Percentiles rank a stretch among this genome's conserved stretches.
Evolutionary conservation across 2,113 vertebrate genomes (phyloP).

Genomic region (Strix aluco): DNA sequence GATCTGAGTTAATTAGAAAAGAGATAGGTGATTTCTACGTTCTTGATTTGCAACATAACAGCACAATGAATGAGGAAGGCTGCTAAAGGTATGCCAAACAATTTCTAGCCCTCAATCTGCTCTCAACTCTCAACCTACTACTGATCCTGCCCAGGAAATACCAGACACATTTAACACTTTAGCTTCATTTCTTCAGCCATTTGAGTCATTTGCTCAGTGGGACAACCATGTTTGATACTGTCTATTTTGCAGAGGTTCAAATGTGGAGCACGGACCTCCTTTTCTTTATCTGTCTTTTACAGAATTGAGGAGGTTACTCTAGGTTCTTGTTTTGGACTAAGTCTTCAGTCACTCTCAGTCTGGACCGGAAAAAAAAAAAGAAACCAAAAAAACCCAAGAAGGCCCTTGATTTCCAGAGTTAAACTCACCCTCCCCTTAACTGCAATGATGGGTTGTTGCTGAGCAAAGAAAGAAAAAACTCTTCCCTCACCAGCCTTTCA

Average conservation of each 20-base stretch:
- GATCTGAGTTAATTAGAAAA: conserved; percentile 58
- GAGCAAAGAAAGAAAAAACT: background rate
- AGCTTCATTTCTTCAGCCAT: background rate
- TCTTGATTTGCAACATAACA: conserved; percentile 42
- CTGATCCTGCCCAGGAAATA: conserved; percentile 34
- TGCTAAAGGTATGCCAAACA: conserved; percentile 1
- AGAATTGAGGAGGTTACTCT: background rate
- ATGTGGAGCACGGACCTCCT: background rate
- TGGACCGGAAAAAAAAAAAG: background rate
- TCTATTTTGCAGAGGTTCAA: background rate
- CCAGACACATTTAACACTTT: conserved; percentile 6
- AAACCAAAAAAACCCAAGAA: background rate
- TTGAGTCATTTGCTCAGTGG: background rate
- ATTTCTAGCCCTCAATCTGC: background rate
- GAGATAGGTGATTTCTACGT: conserved; percentile 35
- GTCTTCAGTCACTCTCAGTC: background rate
- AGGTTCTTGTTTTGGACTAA: background rate
- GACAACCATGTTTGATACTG: background rate
- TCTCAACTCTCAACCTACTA: background rate
- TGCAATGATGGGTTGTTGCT: background rate
- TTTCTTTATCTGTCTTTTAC: background rate
- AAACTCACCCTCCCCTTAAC: background rate
- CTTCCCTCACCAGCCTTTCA: background rate
- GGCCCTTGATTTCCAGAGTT: background rate
- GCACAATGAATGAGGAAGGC: conserved; percentile 29